Conservation (phyloP, 2,113 vertebrate genomes). For the Ia io region DNA sequence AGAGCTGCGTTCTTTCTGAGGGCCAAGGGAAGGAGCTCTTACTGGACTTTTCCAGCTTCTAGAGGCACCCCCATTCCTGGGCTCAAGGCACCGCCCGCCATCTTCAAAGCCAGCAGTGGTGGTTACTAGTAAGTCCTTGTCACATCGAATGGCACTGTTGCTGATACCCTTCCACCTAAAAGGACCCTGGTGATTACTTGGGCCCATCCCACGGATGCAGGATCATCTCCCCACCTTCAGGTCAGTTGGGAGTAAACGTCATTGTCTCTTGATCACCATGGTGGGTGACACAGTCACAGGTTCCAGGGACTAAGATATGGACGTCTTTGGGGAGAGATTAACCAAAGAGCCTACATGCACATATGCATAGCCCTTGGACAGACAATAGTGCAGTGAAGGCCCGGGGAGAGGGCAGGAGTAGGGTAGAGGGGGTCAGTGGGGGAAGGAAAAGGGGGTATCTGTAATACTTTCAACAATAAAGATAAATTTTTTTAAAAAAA, state of each 20-base stretch:
- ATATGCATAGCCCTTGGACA: too few species aligned
- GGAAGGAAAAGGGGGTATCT: too few species aligned
- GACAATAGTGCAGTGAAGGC: too few species aligned
- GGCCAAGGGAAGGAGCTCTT: not conserved
- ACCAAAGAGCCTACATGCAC: too few species aligned
- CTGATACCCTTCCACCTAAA: not conserved
- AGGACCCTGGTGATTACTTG: not conserved
- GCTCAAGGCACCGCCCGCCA: not conserved
- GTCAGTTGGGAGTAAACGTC: not conserved
- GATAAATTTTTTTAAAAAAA: not conserved
- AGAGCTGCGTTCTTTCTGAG: not conserved
- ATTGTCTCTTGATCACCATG: not conserved
- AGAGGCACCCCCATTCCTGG: not conserved
- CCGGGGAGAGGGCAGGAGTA: too few species aligned
- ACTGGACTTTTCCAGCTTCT: not conserved
- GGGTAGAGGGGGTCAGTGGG: too few species aligned
- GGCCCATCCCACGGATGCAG: not conserved
- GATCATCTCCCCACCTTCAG: not conserved
- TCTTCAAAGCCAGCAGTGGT: not conserved
- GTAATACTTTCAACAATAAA: too few species aligned
- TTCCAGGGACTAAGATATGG: not conserved
- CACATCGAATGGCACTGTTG: not conserved
- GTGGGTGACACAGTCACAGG: not conserved
- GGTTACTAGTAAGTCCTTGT: not conserved
- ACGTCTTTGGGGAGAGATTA: not conserved